phyloP scores from a whole-genome alignment of 2,113 vertebrate species.

The Notarius quadriscutis region DNA sequence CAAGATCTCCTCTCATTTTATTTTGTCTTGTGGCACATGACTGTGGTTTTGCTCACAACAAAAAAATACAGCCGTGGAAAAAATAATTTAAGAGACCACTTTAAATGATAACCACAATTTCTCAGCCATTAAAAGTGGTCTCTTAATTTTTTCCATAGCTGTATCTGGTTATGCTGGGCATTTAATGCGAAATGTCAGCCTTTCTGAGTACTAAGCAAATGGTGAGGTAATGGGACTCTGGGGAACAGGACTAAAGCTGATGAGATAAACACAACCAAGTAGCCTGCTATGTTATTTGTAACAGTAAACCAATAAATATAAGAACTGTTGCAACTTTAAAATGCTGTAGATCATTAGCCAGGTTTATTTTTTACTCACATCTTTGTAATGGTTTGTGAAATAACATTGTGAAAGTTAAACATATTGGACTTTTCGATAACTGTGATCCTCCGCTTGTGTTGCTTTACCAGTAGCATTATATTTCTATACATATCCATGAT shows the following conservation, averaged over 20 bases:
- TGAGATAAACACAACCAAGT: neutral
- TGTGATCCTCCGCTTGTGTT: too few species aligned
- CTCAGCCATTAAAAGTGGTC: too few species aligned
- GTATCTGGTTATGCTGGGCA: neutral
- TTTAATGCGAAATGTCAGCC: neutral
- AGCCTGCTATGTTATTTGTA: neutral
- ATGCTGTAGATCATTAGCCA: conserved; percentile 14
- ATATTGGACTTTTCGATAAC: neutral
- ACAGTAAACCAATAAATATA: neutral
- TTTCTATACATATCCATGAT: neutral
- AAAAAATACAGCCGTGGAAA: too few species aligned
- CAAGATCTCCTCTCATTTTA: neutral
- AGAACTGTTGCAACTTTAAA: neutral
- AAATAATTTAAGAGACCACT: too few species aligned
- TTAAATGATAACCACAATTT: too few species aligned
- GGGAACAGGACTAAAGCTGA: conserved; percentile 5
- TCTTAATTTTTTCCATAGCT: too few species aligned
- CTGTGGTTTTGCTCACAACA: neutral
- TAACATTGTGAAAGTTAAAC: neutral
- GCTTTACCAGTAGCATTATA: neutral
- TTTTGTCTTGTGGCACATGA: neutral
- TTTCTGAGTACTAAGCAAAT: neutral
- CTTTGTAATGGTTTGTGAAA: neutral
- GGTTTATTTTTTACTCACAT: neutral
- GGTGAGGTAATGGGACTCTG: neutral